Conservation (phyloP, 2,797 vertebrate species). For the Rhinella marina region DNA sequence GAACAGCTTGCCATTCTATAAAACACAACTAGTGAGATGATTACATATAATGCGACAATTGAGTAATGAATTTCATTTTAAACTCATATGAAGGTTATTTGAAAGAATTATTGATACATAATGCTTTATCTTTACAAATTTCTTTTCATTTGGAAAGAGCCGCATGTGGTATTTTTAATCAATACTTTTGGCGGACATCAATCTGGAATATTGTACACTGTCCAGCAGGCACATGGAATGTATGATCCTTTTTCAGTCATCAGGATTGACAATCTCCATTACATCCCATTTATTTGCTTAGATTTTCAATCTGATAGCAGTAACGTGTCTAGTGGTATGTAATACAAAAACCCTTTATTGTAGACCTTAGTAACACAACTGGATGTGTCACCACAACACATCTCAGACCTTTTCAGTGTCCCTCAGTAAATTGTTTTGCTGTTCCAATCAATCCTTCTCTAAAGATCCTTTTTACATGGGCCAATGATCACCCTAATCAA, state of each 20-base stretch:
- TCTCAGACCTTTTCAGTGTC: too few relatives aligned
- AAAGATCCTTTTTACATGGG: too few relatives aligned
- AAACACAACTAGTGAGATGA: background rate
- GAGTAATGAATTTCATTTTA: slow-evolving; percentile 8
- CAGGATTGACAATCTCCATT: background rate
- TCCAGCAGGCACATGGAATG: background rate
- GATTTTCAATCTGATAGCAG: too few relatives aligned
- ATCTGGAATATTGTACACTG: background rate
- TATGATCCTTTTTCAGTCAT: background rate
- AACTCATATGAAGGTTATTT: background rate
- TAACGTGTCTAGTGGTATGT: background rate
- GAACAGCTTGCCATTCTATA: slow-evolving; percentile 4
- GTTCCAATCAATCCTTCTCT: too few relatives aligned
- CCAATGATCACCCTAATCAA: too few relatives aligned
- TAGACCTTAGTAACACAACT: background rate
- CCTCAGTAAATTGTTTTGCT: too few relatives aligned
- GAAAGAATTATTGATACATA: background rate
- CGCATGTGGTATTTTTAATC: background rate
- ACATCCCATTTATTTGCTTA: background rate
- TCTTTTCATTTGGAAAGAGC: background rate
- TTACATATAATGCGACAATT: slow-evolving; percentile 5
- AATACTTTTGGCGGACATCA: background rate
- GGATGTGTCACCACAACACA: too few relatives aligned
- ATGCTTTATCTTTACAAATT: background rate
- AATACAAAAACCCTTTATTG: background rate